Conservation (phyloP, 2,797 vertebrate species). For the Australoheros facetus region DNA sequence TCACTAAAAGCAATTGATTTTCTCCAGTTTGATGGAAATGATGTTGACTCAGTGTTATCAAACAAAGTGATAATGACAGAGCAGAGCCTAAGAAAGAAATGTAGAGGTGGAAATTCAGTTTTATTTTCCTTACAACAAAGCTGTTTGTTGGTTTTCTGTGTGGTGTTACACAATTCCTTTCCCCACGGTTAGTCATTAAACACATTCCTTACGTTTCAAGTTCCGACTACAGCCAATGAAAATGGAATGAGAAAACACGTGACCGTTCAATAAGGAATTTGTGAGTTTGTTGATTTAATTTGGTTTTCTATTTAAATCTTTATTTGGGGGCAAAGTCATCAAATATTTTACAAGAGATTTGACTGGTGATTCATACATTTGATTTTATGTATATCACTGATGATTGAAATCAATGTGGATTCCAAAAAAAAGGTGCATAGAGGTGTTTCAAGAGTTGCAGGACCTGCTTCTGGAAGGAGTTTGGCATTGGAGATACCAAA, state of each 20-base stretch:
- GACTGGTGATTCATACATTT: neutral
- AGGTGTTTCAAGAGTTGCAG: neutral
- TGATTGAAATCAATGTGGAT: neutral
- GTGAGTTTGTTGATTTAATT: neutral
- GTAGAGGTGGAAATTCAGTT: neutral
- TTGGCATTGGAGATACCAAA: neutral
- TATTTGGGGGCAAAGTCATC: too few species aligned
- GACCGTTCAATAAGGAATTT: neutral
- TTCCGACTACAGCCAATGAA: neutral
- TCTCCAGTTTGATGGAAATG: too few species aligned
- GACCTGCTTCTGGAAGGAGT: neutral
- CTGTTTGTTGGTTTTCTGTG: neutral
- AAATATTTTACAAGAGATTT: neutral
- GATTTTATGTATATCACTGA: neutral
- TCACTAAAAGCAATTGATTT: accelerated
- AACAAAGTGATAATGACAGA: neutral
- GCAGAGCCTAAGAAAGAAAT: neutral
- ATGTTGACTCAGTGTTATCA: neutral
- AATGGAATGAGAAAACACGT: neutral
- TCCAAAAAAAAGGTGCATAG: neutral
- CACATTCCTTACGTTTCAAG: neutral
- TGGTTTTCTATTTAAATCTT: neutral
- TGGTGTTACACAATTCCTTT: too few species aligned
- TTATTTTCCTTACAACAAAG: neutral
- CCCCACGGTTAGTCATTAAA: neutral